Percentiles rank a stretch among this genome's conserved stretches.
Conservation (phyloP, 2,888 invertebrate species). For the Aleiodes testaceus region DNA sequence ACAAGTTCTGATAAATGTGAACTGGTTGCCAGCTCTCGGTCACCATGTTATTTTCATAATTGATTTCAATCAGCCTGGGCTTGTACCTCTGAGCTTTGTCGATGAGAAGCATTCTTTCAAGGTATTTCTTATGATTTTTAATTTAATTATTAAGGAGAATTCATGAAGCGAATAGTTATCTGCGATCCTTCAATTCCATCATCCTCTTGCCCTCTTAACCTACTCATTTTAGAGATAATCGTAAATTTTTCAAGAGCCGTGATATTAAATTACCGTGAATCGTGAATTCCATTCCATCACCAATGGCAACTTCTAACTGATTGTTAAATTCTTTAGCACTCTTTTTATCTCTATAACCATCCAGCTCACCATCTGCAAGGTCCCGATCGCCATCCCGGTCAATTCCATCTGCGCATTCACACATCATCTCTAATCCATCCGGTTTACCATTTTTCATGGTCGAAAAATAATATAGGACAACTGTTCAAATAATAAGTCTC, state of each 20-base stretch:
- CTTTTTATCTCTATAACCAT: slow-evolving; percentile 86
- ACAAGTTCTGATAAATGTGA: no score
- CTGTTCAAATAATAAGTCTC: slow-evolving; percentile 44
- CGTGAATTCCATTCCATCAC: slow-evolving; percentile 94
- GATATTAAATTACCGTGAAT: slow-evolving; percentile 85
- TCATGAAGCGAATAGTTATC: no score
- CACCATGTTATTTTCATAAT: no score
- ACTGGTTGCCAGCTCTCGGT: no score
- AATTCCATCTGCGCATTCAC: slow-evolving; percentile 76
- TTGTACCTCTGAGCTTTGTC: no score
- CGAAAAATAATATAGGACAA: slow-evolving; percentile 46
- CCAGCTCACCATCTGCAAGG: slow-evolving; percentile 87
- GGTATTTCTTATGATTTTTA: no score
- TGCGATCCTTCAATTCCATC: no score
- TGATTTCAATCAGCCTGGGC: no score
- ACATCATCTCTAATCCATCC: slow-evolving; percentile 64
- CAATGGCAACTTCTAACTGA: slow-evolving; percentile 92
- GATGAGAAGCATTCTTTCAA: no score
- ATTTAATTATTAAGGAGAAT: no score
- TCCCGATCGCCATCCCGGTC: slow-evolving; percentile 79
- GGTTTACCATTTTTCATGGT: slow-evolving; percentile 44
- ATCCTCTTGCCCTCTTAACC: background rate
- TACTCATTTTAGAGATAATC: background rate
- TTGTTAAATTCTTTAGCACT: slow-evolving; percentile 81
- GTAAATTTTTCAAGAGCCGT: slow-evolving; percentile 3